Evolutionary conservation across 2,113 vertebrate species (phyloP).

Genomic region (Oreochromis tanganicae): DNA sequence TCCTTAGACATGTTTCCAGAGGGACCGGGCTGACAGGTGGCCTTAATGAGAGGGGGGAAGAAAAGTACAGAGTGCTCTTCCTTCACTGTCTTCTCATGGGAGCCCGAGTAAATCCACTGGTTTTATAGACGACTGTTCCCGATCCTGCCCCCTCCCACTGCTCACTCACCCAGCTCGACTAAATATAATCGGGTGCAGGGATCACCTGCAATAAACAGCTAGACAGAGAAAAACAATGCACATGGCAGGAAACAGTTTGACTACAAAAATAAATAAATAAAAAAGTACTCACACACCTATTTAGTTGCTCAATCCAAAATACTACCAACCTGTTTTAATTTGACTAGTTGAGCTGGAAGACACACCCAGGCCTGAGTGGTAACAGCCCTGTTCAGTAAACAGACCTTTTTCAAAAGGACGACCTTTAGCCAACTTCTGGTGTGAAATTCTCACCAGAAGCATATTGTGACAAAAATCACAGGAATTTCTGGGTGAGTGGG

Average conservation of each 20-base stretch:
- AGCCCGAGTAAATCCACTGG: neutral
- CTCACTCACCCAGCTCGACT: constrained; percentile 25
- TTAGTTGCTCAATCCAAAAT: neutral
- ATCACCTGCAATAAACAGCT: constrained; percentile 33
- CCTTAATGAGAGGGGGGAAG: neutral
- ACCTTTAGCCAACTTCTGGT: neutral
- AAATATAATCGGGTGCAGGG: constrained; percentile 58
- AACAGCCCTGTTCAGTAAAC: neutral
- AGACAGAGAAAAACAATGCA: neutral
- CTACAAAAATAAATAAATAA: neutral
- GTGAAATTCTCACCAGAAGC: neutral
- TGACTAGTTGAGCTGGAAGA: neutral
- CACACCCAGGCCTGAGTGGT: neutral
- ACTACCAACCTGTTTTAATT: neutral
- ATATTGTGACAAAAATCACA: neutral
- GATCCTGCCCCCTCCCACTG: constrained; percentile 36
- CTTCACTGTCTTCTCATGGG: constrained; percentile 17
- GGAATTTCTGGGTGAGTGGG: neutral
- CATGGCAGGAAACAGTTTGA: neutral
- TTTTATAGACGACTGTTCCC: constrained; percentile 56
- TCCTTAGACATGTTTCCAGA: constrained; percentile 49
- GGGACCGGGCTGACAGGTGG: neutral
- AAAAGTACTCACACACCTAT: neutral
- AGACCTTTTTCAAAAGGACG: neutral
- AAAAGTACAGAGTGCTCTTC: neutral